A percentile compares a stretch with the other conserved stretches of the same genome.
Conservation (phyloP, 30 jellyfish, hydroid and myxozoan species). For the Pelagia noctiluca region DNA sequence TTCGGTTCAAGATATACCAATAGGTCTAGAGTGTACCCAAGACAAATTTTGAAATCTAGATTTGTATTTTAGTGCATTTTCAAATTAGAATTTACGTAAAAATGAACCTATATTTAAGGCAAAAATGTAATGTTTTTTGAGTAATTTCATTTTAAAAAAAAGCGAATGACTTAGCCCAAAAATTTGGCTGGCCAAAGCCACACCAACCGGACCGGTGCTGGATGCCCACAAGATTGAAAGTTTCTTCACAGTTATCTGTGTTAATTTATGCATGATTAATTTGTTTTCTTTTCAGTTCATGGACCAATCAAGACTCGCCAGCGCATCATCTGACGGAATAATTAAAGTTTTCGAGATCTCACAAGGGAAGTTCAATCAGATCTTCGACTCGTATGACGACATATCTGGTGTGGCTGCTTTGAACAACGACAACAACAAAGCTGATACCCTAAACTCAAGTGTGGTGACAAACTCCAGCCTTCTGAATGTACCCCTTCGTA, state of each 20-base stretch:
- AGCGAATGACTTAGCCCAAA: too few relatives aligned
- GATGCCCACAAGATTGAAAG: too few relatives aligned
- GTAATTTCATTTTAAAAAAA: too few relatives aligned
- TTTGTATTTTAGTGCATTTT: too few relatives aligned
- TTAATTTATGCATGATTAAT: not conserved
- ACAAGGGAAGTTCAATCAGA: conserved; percentile 38
- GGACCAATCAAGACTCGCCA: conserved; percentile 73
- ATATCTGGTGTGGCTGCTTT: conserved; percentile 36
- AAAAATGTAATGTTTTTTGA: too few relatives aligned
- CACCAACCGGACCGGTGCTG: too few relatives aligned
- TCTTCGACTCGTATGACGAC: conserved; percentile 45
- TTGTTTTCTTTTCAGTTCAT: conserved; percentile 49
- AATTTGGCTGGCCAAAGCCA: too few relatives aligned
- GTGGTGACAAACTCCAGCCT: conserved; percentile 41
- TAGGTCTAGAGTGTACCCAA: too few relatives aligned
- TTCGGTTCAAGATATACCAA: too few relatives aligned
- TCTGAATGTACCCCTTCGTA: conserved; percentile 59
- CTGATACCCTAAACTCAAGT: conserved; percentile 54
- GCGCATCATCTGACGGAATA: conserved; percentile 86
- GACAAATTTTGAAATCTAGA: too few relatives aligned
- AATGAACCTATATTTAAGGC: too few relatives aligned
- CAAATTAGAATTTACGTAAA: too few relatives aligned
- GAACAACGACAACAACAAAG: conserved; percentile 19
- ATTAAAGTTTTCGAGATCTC: conserved; percentile 54
- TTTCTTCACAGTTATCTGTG: not conserved